Conservation (phyloP, 2,888 invertebrate genomes). For the Chymomyza fuscimana region DNA sequence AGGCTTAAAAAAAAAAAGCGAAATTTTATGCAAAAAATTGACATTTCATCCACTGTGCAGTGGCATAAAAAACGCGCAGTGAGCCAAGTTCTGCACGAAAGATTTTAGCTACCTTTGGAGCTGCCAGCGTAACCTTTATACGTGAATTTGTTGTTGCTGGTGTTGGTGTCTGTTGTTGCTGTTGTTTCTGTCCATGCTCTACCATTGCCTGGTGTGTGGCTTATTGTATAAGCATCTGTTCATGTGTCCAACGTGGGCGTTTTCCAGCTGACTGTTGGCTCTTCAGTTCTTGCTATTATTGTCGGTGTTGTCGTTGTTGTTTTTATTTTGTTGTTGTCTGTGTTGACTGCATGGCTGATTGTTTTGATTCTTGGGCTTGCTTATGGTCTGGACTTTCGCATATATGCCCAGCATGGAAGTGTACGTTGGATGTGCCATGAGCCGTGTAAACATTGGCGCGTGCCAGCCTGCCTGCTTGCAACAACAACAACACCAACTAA, state of each 20-base stretch:
- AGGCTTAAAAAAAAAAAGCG: background rate
- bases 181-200: constrained; percentile 12
- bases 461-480: constrained; percentile 54
- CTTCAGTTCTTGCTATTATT: constrained; percentile 25
- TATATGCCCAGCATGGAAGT: constrained; percentile 43
- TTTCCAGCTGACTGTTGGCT: constrained; percentile 47
- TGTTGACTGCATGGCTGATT: constrained; percentile 58
- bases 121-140: constrained; percentile 13
- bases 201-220: constrained; percentile 50
- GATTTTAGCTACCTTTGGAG: constrained; percentile 67
- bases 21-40: background rate
- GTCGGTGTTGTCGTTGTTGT: constrained; percentile 20
- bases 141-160: background rate
- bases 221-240: constrained; percentile 63
- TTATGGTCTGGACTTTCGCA: constrained; percentile 38
- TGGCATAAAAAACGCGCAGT: background rate
- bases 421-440: constrained; percentile 29
- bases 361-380: constrained; percentile 64
- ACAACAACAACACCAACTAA: constrained; percentile 20
- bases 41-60: background rate
- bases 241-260: constrained; percentile 61
- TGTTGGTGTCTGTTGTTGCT: constrained; percentile 8
- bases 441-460: constrained; percentile 75
- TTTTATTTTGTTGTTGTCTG: constrained; percentile 47
- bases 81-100: constrained; percentile 69